phyloP scores from a whole-genome alignment of 2,797 vertebrate species.

The Aeoliscus strigatus region DNA sequence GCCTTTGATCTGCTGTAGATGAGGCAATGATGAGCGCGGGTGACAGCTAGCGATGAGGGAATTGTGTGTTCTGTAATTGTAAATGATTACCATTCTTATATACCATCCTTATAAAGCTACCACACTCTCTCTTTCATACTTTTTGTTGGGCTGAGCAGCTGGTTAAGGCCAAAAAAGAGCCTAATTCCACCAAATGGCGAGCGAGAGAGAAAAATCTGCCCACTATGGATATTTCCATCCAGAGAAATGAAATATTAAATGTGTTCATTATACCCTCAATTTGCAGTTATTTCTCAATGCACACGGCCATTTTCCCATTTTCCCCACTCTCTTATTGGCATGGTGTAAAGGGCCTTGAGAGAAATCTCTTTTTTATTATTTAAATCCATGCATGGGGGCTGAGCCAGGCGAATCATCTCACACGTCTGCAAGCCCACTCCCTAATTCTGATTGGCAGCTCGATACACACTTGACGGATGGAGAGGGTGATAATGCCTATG shows the following conservation, averaged over 20 bases:
- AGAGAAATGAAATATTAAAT: slow-evolving; percentile 83
- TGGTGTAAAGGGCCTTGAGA: slow-evolving; percentile 72
- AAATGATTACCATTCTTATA: slow-evolving; percentile 74
- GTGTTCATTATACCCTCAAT: slow-evolving; percentile 83
- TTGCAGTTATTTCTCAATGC: slow-evolving; percentile 80
- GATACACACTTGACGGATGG: slow-evolving; percentile 72
- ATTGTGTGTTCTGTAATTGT: slow-evolving; percentile 74
- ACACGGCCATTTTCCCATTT: slow-evolving; percentile 74
- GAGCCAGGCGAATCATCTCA: slow-evolving; percentile 76
- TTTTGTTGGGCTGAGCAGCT: slow-evolving; percentile 51
- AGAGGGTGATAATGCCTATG: slow-evolving; percentile 73
- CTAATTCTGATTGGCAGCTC: slow-evolving; percentile 81
- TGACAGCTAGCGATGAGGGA: slow-evolving; percentile 40
- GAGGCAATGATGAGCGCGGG: too few species aligned
- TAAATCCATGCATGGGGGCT: slow-evolving; percentile 79
- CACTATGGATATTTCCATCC: slow-evolving; percentile 74
- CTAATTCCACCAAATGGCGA: slow-evolving; percentile 64
- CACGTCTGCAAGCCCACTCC: slow-evolving; percentile 70
- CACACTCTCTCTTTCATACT: slow-evolving; percentile 19
- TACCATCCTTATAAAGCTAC: slow-evolving; percentile 64
- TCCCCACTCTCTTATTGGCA: slow-evolving; percentile 73
- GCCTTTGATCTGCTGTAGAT: slow-evolving; percentile 58
- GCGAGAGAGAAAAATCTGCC: slow-evolving; percentile 48
- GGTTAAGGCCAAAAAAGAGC: slow-evolving; percentile 57
- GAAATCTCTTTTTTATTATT: slow-evolving; percentile 85